Conservation (phyloP, 2,113 vertebrate genomes). For the Orcinus orca region DNA sequence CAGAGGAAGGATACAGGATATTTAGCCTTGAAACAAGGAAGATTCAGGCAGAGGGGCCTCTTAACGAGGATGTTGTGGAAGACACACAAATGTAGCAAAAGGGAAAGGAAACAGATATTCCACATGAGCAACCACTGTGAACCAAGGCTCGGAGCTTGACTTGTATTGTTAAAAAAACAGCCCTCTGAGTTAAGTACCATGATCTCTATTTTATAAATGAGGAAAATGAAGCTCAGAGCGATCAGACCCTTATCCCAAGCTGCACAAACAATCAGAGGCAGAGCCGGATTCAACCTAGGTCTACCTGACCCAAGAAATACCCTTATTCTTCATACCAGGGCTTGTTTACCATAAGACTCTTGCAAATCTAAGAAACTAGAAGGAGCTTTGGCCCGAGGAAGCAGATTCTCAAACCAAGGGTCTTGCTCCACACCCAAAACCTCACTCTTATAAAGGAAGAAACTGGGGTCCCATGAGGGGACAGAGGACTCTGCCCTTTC, state of each 20-base stretch:
- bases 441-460: background rate
- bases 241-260: background rate
- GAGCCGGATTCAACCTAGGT: background rate
- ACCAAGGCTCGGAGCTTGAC: background rate
- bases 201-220: background rate
- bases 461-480: accelerated
- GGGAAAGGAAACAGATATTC: background rate
- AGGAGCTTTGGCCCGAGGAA: background rate
- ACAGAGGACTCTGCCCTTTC: background rate
- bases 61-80: background rate
- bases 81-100: background rate
- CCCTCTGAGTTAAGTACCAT: background rate
- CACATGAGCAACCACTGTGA: background rate
- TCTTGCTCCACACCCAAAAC: background rate
- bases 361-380: background rate
- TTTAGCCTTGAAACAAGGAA: background rate
- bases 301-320: background rate
- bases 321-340: background rate
- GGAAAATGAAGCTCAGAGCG: background rate
- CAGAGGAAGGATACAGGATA: background rate
- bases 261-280: background rate
- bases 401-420: background rate
- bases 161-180: background rate
- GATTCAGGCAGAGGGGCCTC: background rate
- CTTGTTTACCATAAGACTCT: background rate